Evolutionary conservation across 2,888 invertebrate species (phyloP).

Genomic region (Chironomus tentans): DNA sequence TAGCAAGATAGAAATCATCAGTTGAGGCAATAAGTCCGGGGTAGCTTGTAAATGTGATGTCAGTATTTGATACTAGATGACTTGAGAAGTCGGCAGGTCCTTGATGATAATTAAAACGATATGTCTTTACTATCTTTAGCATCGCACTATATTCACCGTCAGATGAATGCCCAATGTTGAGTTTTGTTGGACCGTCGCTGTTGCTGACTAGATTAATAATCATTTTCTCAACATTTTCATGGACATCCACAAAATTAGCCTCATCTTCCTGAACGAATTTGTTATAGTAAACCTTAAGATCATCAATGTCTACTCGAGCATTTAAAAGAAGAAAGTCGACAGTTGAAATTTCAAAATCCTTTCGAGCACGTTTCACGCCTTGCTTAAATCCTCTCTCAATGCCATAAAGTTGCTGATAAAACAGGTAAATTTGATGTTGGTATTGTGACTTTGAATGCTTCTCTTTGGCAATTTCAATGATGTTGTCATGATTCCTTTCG

Average conservation of each 20-base stretch:
- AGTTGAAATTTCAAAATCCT: constrained; percentile 50
- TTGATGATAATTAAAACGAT: constrained; percentile 66
- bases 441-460: constrained; percentile 52
- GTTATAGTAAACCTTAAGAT: constrained; percentile 43
- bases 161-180: constrained; percentile 71
- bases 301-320: constrained; percentile 63
- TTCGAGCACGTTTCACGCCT: constrained; percentile 55
- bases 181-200: constrained; percentile 37
- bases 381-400: constrained; percentile 65
- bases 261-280: constrained; percentile 37
- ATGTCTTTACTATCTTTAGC: constrained; percentile 75
- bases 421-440: constrained; percentile 78
- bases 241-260: constrained; percentile 34
- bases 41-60: constrained; percentile 72
- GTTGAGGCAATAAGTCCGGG: constrained; percentile 73
- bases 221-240: constrained; percentile 36
- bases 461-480: constrained; percentile 54
- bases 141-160: constrained; percentile 73
- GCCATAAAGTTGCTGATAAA: constrained; percentile 69
- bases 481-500: constrained; percentile 53
- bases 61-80: constrained; percentile 53
- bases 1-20: constrained; percentile 71
- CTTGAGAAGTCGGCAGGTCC: constrained; percentile 43
- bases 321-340: constrained; percentile 67
- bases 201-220: constrained; percentile 31